phyloP scores from a whole-genome alignment of 2,797 vertebrate species.

The Otus scops region DNA sequence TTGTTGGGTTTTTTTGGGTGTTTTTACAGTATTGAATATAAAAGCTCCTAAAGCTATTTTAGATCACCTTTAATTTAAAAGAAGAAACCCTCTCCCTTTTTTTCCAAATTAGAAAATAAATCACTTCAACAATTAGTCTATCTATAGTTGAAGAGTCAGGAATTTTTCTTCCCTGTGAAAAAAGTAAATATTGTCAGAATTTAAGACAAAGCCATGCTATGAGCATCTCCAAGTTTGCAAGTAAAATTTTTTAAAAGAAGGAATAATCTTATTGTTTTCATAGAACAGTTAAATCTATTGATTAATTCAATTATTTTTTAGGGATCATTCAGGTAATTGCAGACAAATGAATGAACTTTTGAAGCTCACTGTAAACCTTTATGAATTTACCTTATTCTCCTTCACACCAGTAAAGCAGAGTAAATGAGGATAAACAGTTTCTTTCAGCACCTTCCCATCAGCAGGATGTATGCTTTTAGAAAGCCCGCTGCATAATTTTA shows the following conservation, averaged over 20 bases:
- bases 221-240: neutral
- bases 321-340: neutral
- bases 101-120: too few species aligned
- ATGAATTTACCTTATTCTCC: conserved; percentile 73
- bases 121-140: neutral
- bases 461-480: conserved; percentile 70
- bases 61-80: neutral
- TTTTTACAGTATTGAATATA: neutral
- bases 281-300: neutral
- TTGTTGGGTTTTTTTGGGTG: neutral
- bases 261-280: neutral
- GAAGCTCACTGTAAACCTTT: neutral
- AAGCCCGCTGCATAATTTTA: conserved; percentile 67
- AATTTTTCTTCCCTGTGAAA: fast-evolving
- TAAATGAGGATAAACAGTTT: conserved; percentile 76
- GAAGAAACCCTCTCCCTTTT: neutral
- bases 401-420: conserved; percentile 73
- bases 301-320: neutral
- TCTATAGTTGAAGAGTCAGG: neutral
- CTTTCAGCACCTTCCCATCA: conserved; percentile 71
- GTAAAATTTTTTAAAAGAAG: neutral
- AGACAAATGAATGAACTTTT: neutral
- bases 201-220: neutral
- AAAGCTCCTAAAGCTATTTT: neutral
- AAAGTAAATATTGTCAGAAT: neutral